Evolutionary conservation across 37 sponge, comb jelly and placozoan species (phyloP), one percentile per base, ranked within the genome.

Genomic region (Geodia barretti): DNA sequence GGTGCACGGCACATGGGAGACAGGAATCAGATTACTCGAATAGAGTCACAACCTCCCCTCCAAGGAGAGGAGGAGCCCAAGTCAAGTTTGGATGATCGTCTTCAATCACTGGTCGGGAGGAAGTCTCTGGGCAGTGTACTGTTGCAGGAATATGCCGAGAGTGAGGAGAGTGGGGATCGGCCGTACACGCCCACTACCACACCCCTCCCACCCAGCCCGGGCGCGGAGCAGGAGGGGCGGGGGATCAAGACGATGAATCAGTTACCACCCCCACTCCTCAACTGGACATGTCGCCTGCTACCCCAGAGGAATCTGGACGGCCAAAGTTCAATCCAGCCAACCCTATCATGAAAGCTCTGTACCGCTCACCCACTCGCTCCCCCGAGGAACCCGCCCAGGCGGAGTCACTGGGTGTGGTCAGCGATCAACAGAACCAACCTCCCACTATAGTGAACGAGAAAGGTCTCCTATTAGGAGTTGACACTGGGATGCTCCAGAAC

Each of bases 281-380:
- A 0, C 33, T 39, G 71, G 74, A 73, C 38, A 21, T 24, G 24
- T 24, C 19, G 31, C 3, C 77, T 62, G 24, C 3, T 8, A 29
- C 4, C 3, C 61, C 33, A 5, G 60, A 59, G 3, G 77, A 63
- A 11, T n/a, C 64, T 35, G 70, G 81, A 38, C 75, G 32, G 1
- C 81, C 62, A 35, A 20, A 11, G 20, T 60, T 58, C 9, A 85
- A 85, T 70, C 39, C 76, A 62, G 73, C 60, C 72, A 85, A 85
- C 47, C 85, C 85, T 34, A 85, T 85, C 29, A 43, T 85, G 35
- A 74, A 85, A 38, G 85, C 72, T 1, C 72, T 85, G 33, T 77
- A 70, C 30, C 29, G 36, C 38, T 85, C 85, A 0, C 77, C 68
- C 31, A 37, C 70, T 0, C n/a, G 54, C 31, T 60, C 73, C 5